Conservation (phyloP, 2,797 vertebrate genomes). For the Euthynnus affinis region DNA sequence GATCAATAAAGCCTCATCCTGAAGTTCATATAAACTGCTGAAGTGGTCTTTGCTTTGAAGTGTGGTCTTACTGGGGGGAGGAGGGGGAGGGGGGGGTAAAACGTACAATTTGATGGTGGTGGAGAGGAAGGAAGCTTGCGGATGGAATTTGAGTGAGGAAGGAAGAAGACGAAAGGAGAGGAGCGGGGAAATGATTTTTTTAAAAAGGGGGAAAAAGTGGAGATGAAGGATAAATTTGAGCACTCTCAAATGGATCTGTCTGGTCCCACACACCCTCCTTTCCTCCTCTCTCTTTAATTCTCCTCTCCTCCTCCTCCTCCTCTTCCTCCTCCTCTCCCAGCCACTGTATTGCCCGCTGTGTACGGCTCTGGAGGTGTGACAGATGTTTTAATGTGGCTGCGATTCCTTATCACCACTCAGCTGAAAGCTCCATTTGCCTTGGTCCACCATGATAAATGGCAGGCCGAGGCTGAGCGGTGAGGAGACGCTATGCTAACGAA, state of each 20-base stretch:
- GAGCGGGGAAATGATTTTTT: not conserved
- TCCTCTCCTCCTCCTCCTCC: slow-evolving; percentile 13
- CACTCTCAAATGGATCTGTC: not conserved
- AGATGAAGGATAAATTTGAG: not conserved
- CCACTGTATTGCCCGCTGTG: slow-evolving; percentile 15
- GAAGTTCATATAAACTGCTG: slow-evolving; percentile 78
- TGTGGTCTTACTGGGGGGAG: slow-evolving; percentile 36
- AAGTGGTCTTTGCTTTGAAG: slow-evolving; percentile 76
- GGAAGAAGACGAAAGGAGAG: not conserved
- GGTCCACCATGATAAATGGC: slow-evolving; percentile 69
- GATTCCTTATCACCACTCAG: slow-evolving; percentile 78
- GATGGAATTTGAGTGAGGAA: not conserved
- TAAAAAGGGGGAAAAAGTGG: not conserved
- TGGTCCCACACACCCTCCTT: not conserved
- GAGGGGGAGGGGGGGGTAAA: not conserved
- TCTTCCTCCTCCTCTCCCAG: not conserved
- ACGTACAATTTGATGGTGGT: not conserved
- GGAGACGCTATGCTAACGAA: slow-evolving; percentile 68
- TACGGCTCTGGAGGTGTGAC: slow-evolving; percentile 69
- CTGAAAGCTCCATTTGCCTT: slow-evolving; percentile 79
- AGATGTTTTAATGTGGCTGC: slow-evolving; percentile 78
- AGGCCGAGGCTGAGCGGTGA: slow-evolving; percentile 40
- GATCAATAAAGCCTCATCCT: slow-evolving; percentile 83
- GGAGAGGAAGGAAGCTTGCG: not conserved
- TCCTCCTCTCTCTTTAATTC: not conserved